Percentiles rank a stretch among this genome's conserved stretches.
Evolutionary conservation across 2,888 invertebrate species (phyloP).

Genomic region (Pediacus dermestoides): DNA sequence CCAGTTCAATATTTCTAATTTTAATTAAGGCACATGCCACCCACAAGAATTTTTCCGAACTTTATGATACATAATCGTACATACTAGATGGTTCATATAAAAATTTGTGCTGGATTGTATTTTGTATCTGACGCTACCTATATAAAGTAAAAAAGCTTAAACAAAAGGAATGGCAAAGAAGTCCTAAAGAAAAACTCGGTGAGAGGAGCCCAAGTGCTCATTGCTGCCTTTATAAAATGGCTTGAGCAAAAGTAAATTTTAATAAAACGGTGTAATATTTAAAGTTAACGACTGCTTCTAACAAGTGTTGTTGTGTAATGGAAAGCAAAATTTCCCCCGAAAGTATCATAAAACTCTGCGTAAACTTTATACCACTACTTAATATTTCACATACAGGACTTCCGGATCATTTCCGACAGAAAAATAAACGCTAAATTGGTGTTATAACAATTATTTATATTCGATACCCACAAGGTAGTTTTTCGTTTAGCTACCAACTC

Average conservation of each 20-base stretch:
- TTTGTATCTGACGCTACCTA: constrained; percentile 3
- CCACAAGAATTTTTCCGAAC: constrained; percentile 3
- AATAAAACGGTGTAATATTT: constrained; percentile 34
- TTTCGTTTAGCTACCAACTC: too few relatives aligned
- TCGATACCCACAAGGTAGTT: too few relatives aligned
- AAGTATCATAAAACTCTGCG: constrained; percentile 31
- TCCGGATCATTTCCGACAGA: too few relatives aligned
- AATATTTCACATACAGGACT: constrained; percentile 23
- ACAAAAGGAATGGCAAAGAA: too few relatives aligned
- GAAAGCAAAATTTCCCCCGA: constrained; percentile 31
- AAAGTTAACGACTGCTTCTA: constrained; percentile 30
- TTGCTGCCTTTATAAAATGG: constrained; percentile 10
- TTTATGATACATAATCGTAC: constrained; percentile 1
- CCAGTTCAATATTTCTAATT: too few relatives aligned
- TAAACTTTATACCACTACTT: constrained; percentile 26
- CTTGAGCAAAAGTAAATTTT: constrained; percentile 32
- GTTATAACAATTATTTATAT: too few relatives aligned
- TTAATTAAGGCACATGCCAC: too few relatives aligned
- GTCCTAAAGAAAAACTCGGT: too few relatives aligned
- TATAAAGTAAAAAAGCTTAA: constrained; percentile 6
- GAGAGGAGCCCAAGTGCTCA: too few relatives aligned
- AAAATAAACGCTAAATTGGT: too few relatives aligned
- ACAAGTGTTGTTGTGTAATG: constrained; percentile 36
- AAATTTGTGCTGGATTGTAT: too few relatives aligned
- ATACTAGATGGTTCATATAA: too few relatives aligned